Evolutionary conservation across 2,797 vertebrate species (phyloP).

Genomic region (Astyanax mexicanus): DNA sequence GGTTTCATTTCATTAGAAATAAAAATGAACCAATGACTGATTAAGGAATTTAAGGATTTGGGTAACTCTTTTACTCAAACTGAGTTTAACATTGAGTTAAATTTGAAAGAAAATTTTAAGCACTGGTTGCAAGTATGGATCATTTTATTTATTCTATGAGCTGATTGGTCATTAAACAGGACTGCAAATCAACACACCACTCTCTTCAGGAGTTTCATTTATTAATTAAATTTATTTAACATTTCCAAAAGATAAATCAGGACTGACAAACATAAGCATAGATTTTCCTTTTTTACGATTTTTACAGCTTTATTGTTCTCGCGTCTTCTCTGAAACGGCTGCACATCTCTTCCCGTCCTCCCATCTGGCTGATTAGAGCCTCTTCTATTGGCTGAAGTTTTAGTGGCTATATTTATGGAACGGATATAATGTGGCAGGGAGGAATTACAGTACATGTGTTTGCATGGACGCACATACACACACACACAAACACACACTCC

Average conservation of each 20-base stretch:
- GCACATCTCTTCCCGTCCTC: conserved; percentile 60
- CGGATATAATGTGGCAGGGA: conserved; percentile 67
- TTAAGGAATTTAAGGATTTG: too few species aligned
- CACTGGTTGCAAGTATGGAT: too few species aligned
- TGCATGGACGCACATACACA: conserved; percentile 25
- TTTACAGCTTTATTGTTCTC: conserved; percentile 73
- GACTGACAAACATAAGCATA: conserved; percentile 79
- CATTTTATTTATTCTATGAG: too few species aligned
- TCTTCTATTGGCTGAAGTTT: conserved; percentile 74
- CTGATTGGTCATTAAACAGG: conserved; percentile 33
- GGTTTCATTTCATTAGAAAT: too few species aligned
- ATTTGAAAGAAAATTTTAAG: too few species aligned
- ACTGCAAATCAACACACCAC: conserved; percentile 63
- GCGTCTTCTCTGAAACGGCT: conserved; percentile 66
- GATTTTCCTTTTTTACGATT: conserved; percentile 65
- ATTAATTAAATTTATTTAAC: conserved; percentile 86
- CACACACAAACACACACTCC: conserved; percentile 21
- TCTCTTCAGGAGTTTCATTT: conserved; percentile 82
- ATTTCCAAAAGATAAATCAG: conserved; percentile 80
- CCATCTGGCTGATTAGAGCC: conserved; percentile 75
- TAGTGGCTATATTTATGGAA: conserved; percentile 61
- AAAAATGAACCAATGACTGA: too few species aligned
- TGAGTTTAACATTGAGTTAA: too few species aligned
- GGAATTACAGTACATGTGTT: conserved; percentile 76
- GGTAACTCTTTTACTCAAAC: too few species aligned